A percentile compares a stretch with the other conserved stretches of the same genome.
Evolutionary conservation across 2,797 vertebrate genomes (phyloP).

Genomic region (Manis javanica): DNA sequence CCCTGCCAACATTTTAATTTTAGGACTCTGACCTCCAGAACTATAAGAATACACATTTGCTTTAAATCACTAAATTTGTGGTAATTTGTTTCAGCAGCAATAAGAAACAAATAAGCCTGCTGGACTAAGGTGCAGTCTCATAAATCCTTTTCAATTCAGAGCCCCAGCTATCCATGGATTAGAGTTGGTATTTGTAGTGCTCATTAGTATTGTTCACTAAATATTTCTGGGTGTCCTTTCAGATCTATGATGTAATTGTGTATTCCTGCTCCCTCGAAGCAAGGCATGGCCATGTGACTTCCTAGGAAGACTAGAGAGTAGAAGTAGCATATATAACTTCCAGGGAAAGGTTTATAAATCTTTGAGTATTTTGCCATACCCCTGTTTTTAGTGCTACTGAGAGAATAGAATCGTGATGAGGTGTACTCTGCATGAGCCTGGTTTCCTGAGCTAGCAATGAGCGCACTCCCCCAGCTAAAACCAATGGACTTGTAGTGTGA

Average conservation of each 20-base stretch:
- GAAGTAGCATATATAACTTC: background rate
- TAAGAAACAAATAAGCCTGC: background rate
- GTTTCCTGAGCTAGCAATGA: background rate
- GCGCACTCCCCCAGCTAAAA: background rate
- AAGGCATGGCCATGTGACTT: background rate
- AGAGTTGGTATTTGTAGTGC: background rate
- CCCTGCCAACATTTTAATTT: background rate
- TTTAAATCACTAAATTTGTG: background rate
- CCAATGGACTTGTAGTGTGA: background rate
- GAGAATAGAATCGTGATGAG: background rate
- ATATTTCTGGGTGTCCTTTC: background rate
- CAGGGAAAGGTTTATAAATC: background rate
- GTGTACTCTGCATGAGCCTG: background rate
- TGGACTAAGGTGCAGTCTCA: background rate
- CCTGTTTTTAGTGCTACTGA: background rate
- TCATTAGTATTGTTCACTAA: background rate
- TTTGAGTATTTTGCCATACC: background rate
- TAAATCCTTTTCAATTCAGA: background rate
- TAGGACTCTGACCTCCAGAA: background rate
- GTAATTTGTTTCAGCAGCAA: background rate
- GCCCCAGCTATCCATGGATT: background rate
- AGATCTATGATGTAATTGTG: background rate
- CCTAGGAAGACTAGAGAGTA: background rate
- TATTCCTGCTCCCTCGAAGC: background rate
- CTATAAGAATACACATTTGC: background rate